Percentiles rank a stretch among this genome's conserved stretches.
Conservation (phyloP, 2,113 vertebrate species). For the Python bivittatus region DNA sequence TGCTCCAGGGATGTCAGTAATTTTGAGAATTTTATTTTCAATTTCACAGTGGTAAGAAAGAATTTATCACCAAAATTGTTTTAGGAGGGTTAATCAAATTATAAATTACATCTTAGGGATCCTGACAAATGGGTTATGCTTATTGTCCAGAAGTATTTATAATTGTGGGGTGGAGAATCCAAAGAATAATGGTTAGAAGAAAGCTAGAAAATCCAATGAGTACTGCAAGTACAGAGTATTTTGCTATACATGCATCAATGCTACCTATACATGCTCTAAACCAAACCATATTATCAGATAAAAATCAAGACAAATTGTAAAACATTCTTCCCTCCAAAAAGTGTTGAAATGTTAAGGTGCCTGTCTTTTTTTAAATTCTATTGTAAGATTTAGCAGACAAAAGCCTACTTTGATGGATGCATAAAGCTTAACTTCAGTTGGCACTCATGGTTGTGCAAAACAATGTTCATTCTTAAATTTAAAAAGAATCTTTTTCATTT, state of each 20-base stretch:
- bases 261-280: not conserved
- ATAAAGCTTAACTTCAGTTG: not conserved
- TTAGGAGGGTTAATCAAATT: not conserved
- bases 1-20: not conserved
- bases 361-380: not conserved
- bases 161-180: not conserved
- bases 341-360: not conserved
- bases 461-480: not conserved
- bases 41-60: not conserved
- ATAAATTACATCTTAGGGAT: not conserved
- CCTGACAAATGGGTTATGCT: not conserved
- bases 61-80: not conserved
- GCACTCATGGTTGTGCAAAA: not conserved
- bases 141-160: not conserved
- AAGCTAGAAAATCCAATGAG: not conserved
- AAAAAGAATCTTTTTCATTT: not conserved
- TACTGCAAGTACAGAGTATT: not conserved
- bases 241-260: not conserved
- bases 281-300: not conserved
- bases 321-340: not conserved
- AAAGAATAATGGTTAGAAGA: not conserved
- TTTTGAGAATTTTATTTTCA: not conserved
- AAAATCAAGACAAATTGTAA: not conserved
- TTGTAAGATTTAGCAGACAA: not conserved
- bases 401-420: not conserved